Conservation (phyloP, 2,797 vertebrate genomes). For the Serranus cabrilla region DNA sequence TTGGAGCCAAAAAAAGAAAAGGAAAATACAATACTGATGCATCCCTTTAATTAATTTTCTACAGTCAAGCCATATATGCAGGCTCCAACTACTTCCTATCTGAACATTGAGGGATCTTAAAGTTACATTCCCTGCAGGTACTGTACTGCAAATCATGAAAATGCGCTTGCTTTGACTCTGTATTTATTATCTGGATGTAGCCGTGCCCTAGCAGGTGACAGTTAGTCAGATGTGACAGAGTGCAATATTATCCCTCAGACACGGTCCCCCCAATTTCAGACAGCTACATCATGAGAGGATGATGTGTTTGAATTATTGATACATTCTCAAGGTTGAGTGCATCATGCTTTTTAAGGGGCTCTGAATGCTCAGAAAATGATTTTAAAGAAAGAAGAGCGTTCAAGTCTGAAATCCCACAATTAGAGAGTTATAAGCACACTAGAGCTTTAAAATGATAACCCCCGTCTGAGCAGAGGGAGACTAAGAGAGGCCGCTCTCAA, state of each 20-base stretch:
- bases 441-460: conserved; percentile 49
- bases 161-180: conserved; percentile 67
- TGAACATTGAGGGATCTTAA: conserved; percentile 46
- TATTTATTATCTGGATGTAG: conserved; percentile 71
- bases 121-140: conserved; percentile 67
- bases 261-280: conserved; percentile 77
- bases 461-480: conserved; percentile 23
- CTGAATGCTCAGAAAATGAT: conserved; percentile 49
- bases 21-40: conserved; percentile 9
- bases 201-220: conserved; percentile 74
- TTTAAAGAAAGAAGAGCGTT: conserved; percentile 56
- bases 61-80: conserved; percentile 19
- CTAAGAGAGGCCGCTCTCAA: conserved; percentile 43
- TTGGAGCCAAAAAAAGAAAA: not conserved
- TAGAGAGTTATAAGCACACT: conserved; percentile 54
- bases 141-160: conserved; percentile 63
- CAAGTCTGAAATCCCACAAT: conserved; percentile 67
- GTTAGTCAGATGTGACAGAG: conserved; percentile 81
- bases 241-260: conserved; percentile 81
- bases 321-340: conserved; percentile 84
- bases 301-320: conserved; percentile 87
- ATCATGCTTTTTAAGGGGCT: conserved; percentile 72
- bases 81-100: conserved; percentile 47
- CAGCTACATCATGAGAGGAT: conserved; percentile 82
- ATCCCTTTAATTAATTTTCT: conserved; percentile 47